A percentile compares a stretch with the other conserved stretches of the same genome.
phyloP scores from a whole-genome alignment of 2,797 vertebrate genomes.

The Enteromius radiatus region DNA sequence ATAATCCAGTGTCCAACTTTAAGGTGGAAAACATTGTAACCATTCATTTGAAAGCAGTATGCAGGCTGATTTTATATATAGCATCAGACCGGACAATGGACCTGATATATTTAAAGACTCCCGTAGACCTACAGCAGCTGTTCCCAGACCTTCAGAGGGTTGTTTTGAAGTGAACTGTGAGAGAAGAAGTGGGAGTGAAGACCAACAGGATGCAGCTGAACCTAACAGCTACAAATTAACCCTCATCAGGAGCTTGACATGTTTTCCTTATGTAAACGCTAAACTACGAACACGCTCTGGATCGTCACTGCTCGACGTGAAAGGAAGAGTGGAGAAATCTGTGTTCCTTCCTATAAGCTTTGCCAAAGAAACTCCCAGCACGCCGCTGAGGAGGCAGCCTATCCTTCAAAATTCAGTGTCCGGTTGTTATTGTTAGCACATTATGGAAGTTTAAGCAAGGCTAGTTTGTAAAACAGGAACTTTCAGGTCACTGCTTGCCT shows the following conservation, averaged over 20 bases:
- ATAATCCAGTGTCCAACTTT: constrained; percentile 16
- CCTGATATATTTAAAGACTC: constrained; percentile 50
- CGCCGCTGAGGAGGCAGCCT: constrained; percentile 17
- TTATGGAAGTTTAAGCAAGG: constrained; percentile 7
- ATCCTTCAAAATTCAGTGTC: constrained; percentile 24
- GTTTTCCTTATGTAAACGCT: constrained; percentile 17
- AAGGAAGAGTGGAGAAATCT: constrained; percentile 43
- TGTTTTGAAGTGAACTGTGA: constrained; percentile 33
- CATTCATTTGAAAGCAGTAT: constrained; percentile 43
- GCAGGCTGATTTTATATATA: constrained; percentile 52
- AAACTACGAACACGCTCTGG: neutral
- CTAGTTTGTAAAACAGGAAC: constrained; percentile 21
- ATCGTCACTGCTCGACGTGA: constrained; percentile 43
- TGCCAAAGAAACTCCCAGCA: constrained; percentile 31
- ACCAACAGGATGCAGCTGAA: constrained; percentile 61
- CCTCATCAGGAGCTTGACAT: constrained; percentile 37
- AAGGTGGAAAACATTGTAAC: constrained; percentile 21
- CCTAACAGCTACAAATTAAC: constrained; percentile 45
- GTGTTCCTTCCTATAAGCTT: constrained; percentile 26
- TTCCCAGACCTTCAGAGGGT: constrained; percentile 43
- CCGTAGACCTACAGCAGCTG: constrained; percentile 24
- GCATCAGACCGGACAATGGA: constrained; percentile 43
- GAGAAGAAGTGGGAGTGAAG: constrained; percentile 48
- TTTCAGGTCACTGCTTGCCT: neutral
- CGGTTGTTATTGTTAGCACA: constrained; percentile 8